Conservation (phyloP, 2,797 vertebrate genomes). For the Enteromius paludinosus region DNA sequence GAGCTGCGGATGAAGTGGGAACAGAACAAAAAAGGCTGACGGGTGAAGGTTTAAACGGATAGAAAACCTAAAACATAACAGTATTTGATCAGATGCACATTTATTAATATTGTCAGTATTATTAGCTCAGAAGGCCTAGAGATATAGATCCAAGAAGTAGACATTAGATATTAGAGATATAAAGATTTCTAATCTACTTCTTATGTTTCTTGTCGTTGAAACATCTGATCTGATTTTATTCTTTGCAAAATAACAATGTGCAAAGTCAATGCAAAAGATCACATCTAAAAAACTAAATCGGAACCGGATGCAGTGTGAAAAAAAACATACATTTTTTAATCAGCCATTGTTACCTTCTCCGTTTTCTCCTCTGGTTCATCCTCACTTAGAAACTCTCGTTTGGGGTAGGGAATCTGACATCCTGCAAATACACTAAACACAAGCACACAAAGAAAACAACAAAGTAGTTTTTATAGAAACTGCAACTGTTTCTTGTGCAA, state of each 20-base stretch:
- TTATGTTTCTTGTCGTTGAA: not conserved
- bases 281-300: not conserved
- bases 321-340: not conserved
- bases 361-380: constrained; percentile 97
- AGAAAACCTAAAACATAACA: not conserved
- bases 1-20: not conserved
- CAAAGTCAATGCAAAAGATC: not conserved
- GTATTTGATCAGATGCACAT: not conserved
- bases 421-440: constrained; percentile 91
- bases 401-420: constrained; percentile 98
- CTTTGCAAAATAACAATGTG: not conserved
- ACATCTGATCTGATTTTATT: not conserved
- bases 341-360: constrained; percentile 86
- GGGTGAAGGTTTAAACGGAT: not conserved
- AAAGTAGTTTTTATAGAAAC: not conserved
- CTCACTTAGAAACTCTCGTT: constrained; percentile 97
- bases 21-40: not conserved
- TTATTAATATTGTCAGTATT: not conserved
- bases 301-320: not conserved
- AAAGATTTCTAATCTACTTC: not conserved
- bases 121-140: not conserved
- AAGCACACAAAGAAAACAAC: not conserved
- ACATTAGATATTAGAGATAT: not conserved
- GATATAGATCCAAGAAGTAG: not conserved
- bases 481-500: not conserved